Evolutionary conservation across 2,888 invertebrate genomes (phyloP), one percentile per base, ranked within the genome.

Genomic region (Mesochorus sp.): DNA sequence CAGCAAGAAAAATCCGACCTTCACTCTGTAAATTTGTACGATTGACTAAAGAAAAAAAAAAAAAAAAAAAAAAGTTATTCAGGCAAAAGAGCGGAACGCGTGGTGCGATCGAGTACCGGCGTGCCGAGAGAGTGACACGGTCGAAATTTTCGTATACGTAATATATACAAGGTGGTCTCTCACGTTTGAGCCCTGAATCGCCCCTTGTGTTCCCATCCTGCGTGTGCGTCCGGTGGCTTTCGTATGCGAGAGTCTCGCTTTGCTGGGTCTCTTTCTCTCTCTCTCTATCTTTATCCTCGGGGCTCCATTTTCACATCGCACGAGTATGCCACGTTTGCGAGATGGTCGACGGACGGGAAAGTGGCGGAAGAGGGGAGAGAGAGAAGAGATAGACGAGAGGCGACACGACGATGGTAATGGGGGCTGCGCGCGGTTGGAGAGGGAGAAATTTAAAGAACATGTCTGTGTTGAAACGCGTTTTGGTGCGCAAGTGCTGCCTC

Each of bases 401-500:
- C 71, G 67, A 55, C 55, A 47, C 66, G 47, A 34, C 74, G 67
- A 49, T 68, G 64, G 70, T 51, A 59, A 55, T 55, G 57, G 59
- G 17, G 8, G 42, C 14, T 42, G 19, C 34, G n/a, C n/a, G 21
- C 24, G 44, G 53, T 39, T 14, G 53, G 67, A 14, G 53, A 31
- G 37, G 49, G 61, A 49, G 47, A 70, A 59, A 57, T 73, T 55
- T 61, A 44, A 55, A 55, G 62, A 61, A 49, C 39, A 17, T n/a
- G 74, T 53, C 64, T 26, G 57, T 61, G 76, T 37, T 34, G 6
- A 61, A 59, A 37, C 80, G 83, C 83, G 80, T 81, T 34, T 82
- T 80, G 79, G 81, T 83, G 80, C 83, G 83, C 81, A 80, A 74
- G 88, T 87, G 87, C 84, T 87, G 88, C 88, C 83, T 81, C 88